These are phyloP conservation scores for Oncorhynchus masou DNA, from an alignment of 2,113 vertebrate species.

Conservation along the genomic window DNA sequence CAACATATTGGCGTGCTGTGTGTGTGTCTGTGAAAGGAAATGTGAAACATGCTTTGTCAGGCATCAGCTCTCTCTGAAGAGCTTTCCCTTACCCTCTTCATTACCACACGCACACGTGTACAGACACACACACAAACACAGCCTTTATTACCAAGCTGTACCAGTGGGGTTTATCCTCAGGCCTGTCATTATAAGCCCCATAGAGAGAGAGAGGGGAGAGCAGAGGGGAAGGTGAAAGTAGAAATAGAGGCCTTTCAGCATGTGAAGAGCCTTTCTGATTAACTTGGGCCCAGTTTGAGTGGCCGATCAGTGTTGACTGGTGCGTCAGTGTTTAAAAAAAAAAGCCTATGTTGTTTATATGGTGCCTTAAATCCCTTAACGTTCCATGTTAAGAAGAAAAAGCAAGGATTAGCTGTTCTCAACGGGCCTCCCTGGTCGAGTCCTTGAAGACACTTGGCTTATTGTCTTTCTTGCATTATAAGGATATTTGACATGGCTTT, in stretches of 20 bases:
- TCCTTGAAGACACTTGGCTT: too few species aligned
- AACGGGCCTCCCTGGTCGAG: too few species aligned
- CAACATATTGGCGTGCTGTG: too few species aligned
- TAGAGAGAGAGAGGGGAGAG: slow-evolving; percentile 15
- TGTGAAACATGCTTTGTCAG: background rate
- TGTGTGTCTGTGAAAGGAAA: background rate
- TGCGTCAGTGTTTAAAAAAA: background rate
- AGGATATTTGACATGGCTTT: background rate
- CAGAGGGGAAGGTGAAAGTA: slow-evolving; percentile 1
- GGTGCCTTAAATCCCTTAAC: background rate
- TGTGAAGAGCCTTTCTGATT: background rate
- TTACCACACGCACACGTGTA: too few species aligned
- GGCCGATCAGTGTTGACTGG: background rate
- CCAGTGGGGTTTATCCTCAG: too few species aligned
- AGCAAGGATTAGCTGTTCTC: too few species aligned
- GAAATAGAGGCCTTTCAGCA: background rate
- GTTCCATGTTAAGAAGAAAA: too few species aligned
- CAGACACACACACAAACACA: too few species aligned
- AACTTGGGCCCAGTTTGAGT: background rate
- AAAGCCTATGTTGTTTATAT: background rate
- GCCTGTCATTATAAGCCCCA: too few species aligned
- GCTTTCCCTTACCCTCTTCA: background rate
- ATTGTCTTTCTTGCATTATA: background rate
- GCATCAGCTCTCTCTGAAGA: slow-evolving; percentile 33
- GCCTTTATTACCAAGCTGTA: too few species aligned